These are phyloP conservation scores for Drosophila emarginata DNA, from an alignment of 2,888 invertebrate species.

Conservation along the genomic window DNA sequence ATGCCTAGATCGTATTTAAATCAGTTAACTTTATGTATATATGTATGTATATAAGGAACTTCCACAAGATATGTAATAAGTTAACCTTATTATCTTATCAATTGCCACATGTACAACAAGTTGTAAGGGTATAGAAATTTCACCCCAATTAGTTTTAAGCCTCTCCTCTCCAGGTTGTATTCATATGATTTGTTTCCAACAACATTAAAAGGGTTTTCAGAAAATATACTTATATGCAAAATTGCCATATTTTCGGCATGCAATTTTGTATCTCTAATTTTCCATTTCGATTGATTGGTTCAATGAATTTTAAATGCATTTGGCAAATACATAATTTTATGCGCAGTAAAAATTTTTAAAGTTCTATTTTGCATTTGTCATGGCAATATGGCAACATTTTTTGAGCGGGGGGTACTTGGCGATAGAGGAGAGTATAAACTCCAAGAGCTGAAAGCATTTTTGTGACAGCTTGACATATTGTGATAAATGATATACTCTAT, in stretches of 20 bases:
- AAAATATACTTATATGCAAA: not conserved
- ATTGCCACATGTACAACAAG: no score
- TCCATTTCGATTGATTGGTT: conserved; percentile 23
- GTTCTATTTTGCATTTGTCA: conserved; percentile 6
- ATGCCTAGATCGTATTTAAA: no score
- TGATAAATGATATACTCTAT: conserved; percentile 38
- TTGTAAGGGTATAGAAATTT: not conserved
- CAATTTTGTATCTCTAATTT: conserved; percentile 29
- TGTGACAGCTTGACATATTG: conserved; percentile 43
- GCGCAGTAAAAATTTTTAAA: conserved; percentile 23
- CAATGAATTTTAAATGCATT: conserved; percentile 33
- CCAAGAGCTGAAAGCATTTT: conserved; percentile 4
- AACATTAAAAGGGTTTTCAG: not conserved
- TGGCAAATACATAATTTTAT: conserved; percentile 17
- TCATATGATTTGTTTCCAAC: not conserved
- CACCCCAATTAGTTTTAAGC: not conserved
- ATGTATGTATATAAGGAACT: no score
- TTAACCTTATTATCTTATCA: no score
- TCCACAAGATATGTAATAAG: no score
- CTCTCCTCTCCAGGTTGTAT: not conserved
- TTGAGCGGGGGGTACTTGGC: not conserved
- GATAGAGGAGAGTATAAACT: not conserved
- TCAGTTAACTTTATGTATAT: no score
- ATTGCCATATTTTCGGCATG: not conserved
- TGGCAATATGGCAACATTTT: conserved; percentile 9